phyloP scores from a whole-genome alignment of 1,140 invertebrate species.

The Dryas iulia region DNA sequence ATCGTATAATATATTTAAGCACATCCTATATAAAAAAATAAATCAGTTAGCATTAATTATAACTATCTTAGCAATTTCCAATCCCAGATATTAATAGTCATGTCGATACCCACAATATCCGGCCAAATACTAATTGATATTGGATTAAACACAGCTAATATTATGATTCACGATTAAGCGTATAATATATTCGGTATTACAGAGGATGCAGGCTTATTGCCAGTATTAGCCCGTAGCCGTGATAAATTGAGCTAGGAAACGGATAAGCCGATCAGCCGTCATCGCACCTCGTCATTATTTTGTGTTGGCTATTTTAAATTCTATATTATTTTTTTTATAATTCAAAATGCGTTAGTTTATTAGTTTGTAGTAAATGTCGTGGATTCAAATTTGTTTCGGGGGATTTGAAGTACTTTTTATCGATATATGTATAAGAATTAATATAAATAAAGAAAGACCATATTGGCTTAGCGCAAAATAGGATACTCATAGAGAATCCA shows the following conservation, averaged over 20 bases:
- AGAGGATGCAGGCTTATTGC: conserved; percentile 19
- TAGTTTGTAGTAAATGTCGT: too few species aligned
- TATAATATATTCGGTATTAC: conserved; percentile 19
- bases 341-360: not conserved
- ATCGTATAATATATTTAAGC: too few species aligned
- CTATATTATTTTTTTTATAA: conserved; percentile 2
- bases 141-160: conserved; percentile 4
- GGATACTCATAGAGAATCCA: too few species aligned
- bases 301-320: conserved; percentile 4
- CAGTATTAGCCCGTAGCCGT: conserved; percentile 18
- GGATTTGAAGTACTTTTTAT: too few species aligned
- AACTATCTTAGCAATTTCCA: not conserved
- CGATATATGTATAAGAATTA: too few species aligned
- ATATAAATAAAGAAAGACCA: too few species aligned
- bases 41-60: too few species aligned
- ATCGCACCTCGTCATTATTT: conserved; percentile 12
- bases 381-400: too few species aligned
- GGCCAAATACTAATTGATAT: conserved; percentile 12
- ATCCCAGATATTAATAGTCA: not conserved
- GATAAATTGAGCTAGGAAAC: conserved; percentile 22
- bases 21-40: too few species aligned
- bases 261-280: conserved; percentile 22
- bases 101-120: not conserved
- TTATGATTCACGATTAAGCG: conserved; percentile 17
- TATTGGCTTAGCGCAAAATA: too few species aligned